phyloP scores from a whole-genome alignment of 2,113 vertebrate genomes.

The Podilymbus podiceps region DNA sequence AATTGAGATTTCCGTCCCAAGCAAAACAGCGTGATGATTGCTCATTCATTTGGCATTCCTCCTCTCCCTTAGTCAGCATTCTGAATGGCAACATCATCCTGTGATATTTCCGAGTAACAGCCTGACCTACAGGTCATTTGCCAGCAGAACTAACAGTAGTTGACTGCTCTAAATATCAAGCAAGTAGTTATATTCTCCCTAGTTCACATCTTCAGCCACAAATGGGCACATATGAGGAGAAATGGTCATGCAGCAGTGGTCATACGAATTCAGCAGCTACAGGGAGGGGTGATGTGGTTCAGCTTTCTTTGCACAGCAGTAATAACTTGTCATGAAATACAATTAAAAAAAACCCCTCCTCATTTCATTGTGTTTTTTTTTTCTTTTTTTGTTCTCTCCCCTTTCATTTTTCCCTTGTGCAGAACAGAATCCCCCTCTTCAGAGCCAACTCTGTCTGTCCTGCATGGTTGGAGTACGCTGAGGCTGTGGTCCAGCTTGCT shows the following conservation, averaged over 20 bases:
- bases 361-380: background rate
- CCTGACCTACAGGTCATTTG: background rate
- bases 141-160: background rate
- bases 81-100: background rate
- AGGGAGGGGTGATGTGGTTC: background rate
- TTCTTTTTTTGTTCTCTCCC: background rate
- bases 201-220: background rate
- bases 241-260: background rate
- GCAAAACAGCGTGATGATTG: background rate
- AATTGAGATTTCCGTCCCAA: background rate
- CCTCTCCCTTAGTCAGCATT: background rate
- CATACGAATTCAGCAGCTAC: background rate
- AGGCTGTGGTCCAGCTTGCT: background rate
- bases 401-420: background rate
- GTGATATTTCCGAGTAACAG: background rate
- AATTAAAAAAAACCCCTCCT: background rate
- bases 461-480: rapidly evolving
- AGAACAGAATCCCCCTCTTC: background rate
- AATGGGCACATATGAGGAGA: background rate
- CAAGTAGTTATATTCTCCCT: background rate
- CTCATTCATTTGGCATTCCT: background rate
- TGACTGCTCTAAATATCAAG: conserved; percentile 4
- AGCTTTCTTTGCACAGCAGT: background rate
- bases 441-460: too few relatives aligned
- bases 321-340: background rate